Evolutionary conservation across 1,140 invertebrate species (phyloP).

Genomic region (Pristionchus pacificus): DNA sequence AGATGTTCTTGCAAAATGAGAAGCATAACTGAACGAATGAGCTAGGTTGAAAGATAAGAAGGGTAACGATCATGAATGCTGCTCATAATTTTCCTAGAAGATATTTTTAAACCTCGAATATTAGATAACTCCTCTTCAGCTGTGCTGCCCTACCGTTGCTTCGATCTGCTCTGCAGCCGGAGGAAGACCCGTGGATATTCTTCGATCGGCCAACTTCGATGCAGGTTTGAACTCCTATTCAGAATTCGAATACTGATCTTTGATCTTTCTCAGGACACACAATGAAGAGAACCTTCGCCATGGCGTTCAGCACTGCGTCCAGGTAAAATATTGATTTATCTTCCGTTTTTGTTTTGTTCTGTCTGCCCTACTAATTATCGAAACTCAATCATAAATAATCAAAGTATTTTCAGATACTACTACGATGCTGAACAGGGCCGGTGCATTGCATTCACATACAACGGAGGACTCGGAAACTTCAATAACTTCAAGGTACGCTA

Average conservation of each 20-base stretch:
- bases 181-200: slow-evolving; percentile 45
- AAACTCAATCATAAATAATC: too few species aligned
- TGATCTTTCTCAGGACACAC: too few species aligned
- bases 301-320: slow-evolving; percentile 22
- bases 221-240: slow-evolving; percentile 30
- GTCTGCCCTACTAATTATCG: too few species aligned
- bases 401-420: slow-evolving; percentile 50
- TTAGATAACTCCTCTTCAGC: not conserved
- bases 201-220: slow-evolving; percentile 48
- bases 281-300: slow-evolving; percentile 28
- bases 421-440: slow-evolving; percentile 55
- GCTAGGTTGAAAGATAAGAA: too few species aligned
- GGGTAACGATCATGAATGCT: too few species aligned
- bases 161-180: slow-evolving; percentile 45
- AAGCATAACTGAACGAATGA: too few species aligned
- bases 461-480: slow-evolving; percentile 53
- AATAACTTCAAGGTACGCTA: slow-evolving; percentile 46
- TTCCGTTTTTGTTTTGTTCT: too few species aligned
- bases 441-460: slow-evolving; percentile 50
- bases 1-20: too few species aligned
- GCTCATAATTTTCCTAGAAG: too few species aligned
- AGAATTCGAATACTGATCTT: too few species aligned
- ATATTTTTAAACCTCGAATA: too few species aligned
- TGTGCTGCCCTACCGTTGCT: slow-evolving; percentile 48
- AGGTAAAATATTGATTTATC: not conserved